Conservation (phyloP, 2,113 vertebrate species). For the Panthera uncia region DNA sequence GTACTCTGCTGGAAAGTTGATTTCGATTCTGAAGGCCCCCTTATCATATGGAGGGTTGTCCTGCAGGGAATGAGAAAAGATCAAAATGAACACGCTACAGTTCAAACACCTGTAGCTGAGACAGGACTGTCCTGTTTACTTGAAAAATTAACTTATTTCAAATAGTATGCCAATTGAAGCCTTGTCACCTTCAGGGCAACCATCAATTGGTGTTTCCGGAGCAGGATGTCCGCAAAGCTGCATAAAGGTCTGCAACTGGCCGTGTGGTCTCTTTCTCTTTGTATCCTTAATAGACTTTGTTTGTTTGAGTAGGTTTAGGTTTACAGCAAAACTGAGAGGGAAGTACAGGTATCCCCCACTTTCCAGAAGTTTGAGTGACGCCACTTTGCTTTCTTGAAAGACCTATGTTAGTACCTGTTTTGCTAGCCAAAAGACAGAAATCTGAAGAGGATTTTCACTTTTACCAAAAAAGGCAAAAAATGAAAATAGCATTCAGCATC, state of each 20-base stretch:
- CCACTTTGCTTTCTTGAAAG: neutral
- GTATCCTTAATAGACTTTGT: neutral
- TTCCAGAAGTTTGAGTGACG: neutral
- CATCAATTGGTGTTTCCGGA: neutral
- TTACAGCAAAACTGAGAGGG: neutral
- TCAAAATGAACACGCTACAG: neutral
- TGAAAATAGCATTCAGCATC: neutral
- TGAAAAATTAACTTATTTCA: constrained; percentile 2
- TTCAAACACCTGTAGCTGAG: neutral
- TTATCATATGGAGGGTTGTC: constrained; percentile 99
- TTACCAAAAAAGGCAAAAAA: neutral
- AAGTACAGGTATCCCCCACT: neutral
- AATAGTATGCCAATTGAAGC: neutral
- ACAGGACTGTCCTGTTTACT: neutral
- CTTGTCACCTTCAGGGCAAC: neutral
- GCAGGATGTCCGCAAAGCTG: neutral
- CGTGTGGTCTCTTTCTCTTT: neutral
- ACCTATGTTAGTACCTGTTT: neutral
- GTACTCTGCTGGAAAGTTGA: constrained; percentile 99
- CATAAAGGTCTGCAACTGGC: neutral
- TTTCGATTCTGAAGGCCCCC: constrained; percentile 99
- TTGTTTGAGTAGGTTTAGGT: neutral
- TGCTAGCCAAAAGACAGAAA: neutral
- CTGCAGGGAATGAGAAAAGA: constrained; percentile 78
- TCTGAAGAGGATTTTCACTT: neutral